These are phyloP conservation scores for Griposia aprilina DNA, from an alignment of 2,888 invertebrate genomes.

Conservation along the genomic window DNA sequence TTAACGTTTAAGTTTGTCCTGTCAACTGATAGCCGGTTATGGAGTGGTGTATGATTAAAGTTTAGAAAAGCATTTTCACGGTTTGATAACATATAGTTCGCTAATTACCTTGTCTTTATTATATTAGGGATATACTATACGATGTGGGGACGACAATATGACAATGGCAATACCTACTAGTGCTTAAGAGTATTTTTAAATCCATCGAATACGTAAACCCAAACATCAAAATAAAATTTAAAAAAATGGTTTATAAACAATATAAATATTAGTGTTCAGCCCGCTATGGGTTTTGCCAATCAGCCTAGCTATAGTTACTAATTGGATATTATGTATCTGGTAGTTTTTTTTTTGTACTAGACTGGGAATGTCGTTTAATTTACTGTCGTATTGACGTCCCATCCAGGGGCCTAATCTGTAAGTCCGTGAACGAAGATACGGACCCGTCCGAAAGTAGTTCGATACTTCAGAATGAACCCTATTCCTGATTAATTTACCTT, in stretches of 20 bases:
- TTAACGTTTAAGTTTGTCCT: constrained; percentile 45
- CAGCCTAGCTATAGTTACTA: too few relatives aligned
- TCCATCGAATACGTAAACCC: not conserved
- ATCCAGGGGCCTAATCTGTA: not conserved
- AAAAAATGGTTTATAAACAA: not conserved
- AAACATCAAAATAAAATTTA: not conserved
- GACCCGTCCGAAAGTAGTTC: too few relatives aligned
- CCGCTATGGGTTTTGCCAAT: not conserved
- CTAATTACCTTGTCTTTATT: constrained; percentile 19
- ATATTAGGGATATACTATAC: not conserved
- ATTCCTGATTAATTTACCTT: too few relatives aligned
- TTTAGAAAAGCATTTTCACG: constrained; percentile 42
- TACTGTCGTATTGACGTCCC: not conserved
- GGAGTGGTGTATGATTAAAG: constrained; percentile 40
- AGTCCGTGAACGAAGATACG: too few relatives aligned
- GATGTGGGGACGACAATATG: too few relatives aligned
- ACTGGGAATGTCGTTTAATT: not conserved
- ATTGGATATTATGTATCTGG: not conserved
- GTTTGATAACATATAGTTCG: constrained; percentile 25
- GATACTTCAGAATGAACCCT: too few relatives aligned
- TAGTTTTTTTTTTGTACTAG: too few relatives aligned
- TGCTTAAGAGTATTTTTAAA: not conserved
- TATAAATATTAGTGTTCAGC: not conserved
- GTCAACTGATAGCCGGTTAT: constrained; percentile 48
- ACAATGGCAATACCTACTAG: not conserved